Base-by-base conservation (phyloP, 92 coral and sea anemone species). In the Epizoanthus scotinus region DNA sequence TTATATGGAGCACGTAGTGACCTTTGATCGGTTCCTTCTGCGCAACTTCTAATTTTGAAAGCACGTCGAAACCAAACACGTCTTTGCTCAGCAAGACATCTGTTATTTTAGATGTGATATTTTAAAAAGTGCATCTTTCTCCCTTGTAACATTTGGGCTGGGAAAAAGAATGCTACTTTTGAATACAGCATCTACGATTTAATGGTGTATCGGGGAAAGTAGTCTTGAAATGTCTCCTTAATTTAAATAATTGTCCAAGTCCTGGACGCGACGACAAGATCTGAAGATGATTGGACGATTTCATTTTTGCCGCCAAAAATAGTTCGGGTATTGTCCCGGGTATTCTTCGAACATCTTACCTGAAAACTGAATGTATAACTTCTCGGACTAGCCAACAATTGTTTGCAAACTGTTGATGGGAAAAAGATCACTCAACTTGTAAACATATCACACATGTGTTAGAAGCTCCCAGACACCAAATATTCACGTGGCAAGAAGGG, bases 221-320 rank as follows among this genome's bases (percentile, higher is more conserved):
- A n/a, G n/a, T n/a, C n/a, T n/a, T n/a, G n/a, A n/a, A n/a, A n/a
- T n/a, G n/a, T n/a, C n/a, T n/a, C n/a, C n/a, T n/a, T n/a, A n/a
- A n/a, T n/a, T n/a, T n/a, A n/a, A n/a, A n/a, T n/a, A n/a, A n/a
- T n/a, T n/a, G n/a, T n/a, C n/a, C n/a, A n/a, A n/a, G n/a, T n/a
- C n/a, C n/a, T n/a, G n/a, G n/a, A n/a, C n/a, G n/a, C n/a, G n/a
- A n/a, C n/a, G n/a, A n/a, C n/a, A n/a, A n/a, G n/a, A n/a, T n/a
- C n/a, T n/a, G n/a, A n/a, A n/a, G n/a, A 44, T 68, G 73, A 44
- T 68, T 68, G 73, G 73, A 38, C 19, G 56, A 27, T 38, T 68
- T 68, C 54, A 22, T 42, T 68, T 66, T 68, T 68, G 56, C 73
- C 73, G 73, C 73, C 73, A 68, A 68, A 68, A 42, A 8, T 40